These are phyloP conservation scores for Triplophysa bombifrons DNA, from an alignment of 2,797 vertebrate genomes.

Conservation along the genomic window DNA sequence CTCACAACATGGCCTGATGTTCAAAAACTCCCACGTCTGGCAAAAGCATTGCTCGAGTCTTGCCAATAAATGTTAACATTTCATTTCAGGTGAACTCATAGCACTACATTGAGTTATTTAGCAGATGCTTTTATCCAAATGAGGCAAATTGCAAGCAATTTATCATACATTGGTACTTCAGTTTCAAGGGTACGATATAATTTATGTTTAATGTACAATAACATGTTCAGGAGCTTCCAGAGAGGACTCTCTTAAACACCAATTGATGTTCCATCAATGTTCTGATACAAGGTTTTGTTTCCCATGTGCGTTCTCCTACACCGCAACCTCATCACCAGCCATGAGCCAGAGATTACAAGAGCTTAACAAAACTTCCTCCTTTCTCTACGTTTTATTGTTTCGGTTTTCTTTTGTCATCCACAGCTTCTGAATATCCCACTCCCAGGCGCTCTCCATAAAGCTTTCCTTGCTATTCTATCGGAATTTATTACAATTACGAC, in stretches of 20 bases:
- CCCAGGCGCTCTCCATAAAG: conserved; percentile 57
- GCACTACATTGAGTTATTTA: background rate
- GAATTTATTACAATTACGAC: conserved; percentile 54
- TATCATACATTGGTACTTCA: background rate
- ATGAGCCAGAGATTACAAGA: conserved; percentile 27
- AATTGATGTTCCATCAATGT: conserved; percentile 40
- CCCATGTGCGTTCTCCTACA: conserved; percentile 20
- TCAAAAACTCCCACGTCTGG: background rate
- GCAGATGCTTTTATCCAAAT: background rate
- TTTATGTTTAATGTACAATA: background rate
- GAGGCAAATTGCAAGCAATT: background rate
- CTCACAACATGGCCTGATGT: background rate
- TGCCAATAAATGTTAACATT: background rate
- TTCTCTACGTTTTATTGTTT: conserved; percentile 11
- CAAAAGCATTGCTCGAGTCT: background rate
- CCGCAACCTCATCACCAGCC: background rate
- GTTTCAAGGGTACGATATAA: background rate
- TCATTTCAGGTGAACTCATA: background rate
- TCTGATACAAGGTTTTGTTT: conserved; percentile 21
- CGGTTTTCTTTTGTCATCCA: conserved; percentile 15
- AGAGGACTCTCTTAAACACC: conserved; percentile 14
- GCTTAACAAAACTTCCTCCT: conserved; percentile 5
- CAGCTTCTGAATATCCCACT: conserved; percentile 28
- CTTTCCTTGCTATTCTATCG: conserved; percentile 51
- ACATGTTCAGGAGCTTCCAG: conserved; percentile 2